Base-by-base conservation (phyloP, 2,888 invertebrate genomes). In the Cephus spinipes region DNA sequence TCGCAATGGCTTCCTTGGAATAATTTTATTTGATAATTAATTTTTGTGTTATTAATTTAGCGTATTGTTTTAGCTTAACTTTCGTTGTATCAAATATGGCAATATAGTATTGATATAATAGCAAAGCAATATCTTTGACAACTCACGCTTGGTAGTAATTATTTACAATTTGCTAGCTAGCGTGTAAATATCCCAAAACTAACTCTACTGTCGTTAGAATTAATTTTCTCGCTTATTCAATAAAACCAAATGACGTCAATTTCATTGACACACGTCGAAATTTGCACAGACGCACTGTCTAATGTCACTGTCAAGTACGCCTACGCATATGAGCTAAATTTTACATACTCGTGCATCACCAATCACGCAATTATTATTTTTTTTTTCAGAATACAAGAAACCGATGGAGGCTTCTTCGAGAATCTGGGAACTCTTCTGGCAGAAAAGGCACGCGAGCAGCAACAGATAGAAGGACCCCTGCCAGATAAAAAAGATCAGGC, bases 351-450 rank as follows among this genome's bases (percentile, higher is more conserved):
- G 23, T 55, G 71, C 71, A 71, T 15, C 71, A 71, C 2, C 11
- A 11, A 15, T 74, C 15, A 34, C 31, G 12, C 55, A 30, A 3
- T 33, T 31, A 32, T 32, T 32, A 36, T 81, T 77, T 77, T 75
- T 76, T 87, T 86, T 93, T 93, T 75, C 92, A 96, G 96, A 92
- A 94, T 97, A 83, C 96, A 96, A 92, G 95, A 96, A 92, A 93
- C 95, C 31, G 97, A 97, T 90, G 96, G 95, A 84, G 95, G 96
- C 75, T 97, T 97, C 91, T 97, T 97, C 89, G 97, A 97, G 90
- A 96, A 95, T 87, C 96, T 97, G 86, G 96, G 96, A 0, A 95
- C 95, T 0, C 92, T 96, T 75, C 92, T 97, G 77, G 89, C 88
- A 1, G 89, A 90, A 76, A 89, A 86, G 79, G 90, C 85, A 33